Conservation (phyloP, 2,113 vertebrate species). For the Dasyprocta punctata region DNA sequence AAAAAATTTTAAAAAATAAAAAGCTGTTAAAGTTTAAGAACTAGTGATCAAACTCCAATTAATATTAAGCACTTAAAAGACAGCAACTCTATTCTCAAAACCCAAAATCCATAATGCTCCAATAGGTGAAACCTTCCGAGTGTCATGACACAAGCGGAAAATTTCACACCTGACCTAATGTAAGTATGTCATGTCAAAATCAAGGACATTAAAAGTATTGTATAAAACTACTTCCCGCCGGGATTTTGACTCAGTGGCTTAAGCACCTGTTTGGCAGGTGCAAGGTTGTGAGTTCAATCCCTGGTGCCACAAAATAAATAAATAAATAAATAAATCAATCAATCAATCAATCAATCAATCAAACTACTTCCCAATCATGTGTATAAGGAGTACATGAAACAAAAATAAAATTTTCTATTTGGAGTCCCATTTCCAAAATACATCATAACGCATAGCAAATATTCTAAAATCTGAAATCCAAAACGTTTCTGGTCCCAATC, state of each 20-base stretch:
- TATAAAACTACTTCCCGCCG: neutral
- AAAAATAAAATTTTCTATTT: neutral
- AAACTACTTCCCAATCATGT: neutral
- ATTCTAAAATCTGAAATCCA: neutral
- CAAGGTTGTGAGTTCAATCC: no score
- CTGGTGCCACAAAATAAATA: no score
- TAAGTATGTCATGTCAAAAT: neutral
- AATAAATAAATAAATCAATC: no score
- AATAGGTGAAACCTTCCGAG: neutral
- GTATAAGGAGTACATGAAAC: neutral
- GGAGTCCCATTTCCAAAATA: neutral
- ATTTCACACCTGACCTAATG: neutral
- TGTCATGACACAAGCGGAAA: neutral
- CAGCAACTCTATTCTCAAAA: neutral
- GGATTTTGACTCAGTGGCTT: no score
- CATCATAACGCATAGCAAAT: neutral
- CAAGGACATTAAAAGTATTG: neutral
- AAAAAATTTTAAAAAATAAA: neutral
- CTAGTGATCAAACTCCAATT: neutral
- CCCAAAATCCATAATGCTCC: neutral
- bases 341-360: no score
- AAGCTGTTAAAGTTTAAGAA: slow-evolving; percentile 1
- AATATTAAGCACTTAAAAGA: neutral
- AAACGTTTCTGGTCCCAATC: neutral
- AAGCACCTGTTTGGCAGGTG: no score